phyloP scores from a whole-genome alignment of 2,113 vertebrate species.

The Dascyllus trimaculatus region DNA sequence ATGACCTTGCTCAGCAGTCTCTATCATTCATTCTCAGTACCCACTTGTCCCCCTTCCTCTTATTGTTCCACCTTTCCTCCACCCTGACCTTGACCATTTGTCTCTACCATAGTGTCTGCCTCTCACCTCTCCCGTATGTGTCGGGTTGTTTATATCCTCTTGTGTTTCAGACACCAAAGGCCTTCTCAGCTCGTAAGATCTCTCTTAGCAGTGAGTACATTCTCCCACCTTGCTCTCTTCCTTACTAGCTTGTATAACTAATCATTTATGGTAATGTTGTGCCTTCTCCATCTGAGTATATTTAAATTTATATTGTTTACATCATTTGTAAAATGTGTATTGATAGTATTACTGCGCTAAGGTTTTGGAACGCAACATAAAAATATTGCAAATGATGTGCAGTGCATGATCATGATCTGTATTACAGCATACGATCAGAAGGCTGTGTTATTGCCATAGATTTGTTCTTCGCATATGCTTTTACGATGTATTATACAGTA shows the following conservation, averaged over 20 bases:
- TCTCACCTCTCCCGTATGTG: slow-evolving; percentile 68
- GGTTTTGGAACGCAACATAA: neutral
- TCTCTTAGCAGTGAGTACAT: slow-evolving; percentile 82
- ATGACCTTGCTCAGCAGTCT: slow-evolving; percentile 48
- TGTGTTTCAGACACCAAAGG: slow-evolving; percentile 83
- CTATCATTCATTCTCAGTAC: slow-evolving; percentile 39
- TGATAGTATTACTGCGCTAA: too few species aligned
- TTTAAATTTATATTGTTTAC: too few species aligned
- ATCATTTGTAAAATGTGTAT: too few species aligned
- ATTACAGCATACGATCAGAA: neutral
- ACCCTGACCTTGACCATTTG: slow-evolving; percentile 36
- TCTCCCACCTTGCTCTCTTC: neutral
- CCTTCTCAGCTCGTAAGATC: slow-evolving; percentile 83
- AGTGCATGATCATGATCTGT: neutral
- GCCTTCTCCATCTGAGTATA: too few species aligned
- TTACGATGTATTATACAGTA: neutral
- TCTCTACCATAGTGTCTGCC: slow-evolving; percentile 7
- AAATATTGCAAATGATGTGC: neutral
- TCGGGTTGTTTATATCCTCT: slow-evolving; percentile 68
- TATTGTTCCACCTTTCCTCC: slow-evolving; percentile 27
- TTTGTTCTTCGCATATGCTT: neutral
- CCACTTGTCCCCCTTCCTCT: slow-evolving; percentile 9
- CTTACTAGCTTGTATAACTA: neutral
- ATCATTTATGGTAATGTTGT: neutral
- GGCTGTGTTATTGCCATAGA: neutral